phyloP scores from a whole-genome alignment of 2,113 vertebrate species.

The Oncorhynchus mykiss region DNA sequence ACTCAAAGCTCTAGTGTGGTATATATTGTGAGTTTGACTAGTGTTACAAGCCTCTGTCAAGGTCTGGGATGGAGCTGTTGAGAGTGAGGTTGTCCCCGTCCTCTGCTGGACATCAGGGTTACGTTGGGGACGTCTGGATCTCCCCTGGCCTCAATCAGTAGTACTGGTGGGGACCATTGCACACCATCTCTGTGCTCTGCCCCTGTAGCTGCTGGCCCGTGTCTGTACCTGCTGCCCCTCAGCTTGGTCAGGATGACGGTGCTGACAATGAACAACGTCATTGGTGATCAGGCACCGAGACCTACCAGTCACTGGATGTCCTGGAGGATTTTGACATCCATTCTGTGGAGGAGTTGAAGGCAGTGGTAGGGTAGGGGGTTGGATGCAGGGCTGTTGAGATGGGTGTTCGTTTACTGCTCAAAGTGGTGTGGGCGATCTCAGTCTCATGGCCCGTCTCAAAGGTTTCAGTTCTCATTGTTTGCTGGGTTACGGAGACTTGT shows the following conservation, averaged over 20 bases:
- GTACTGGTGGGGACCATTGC: not conserved
- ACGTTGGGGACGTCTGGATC: not conserved
- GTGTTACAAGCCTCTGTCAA: not conserved
- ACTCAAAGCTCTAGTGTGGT: no score
- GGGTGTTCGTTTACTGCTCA: not conserved
- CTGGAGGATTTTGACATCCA: not conserved
- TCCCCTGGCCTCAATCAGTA: not conserved
- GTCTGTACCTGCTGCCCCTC: not conserved
- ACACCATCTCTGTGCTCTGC: not conserved
- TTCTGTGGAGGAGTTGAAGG: not conserved
- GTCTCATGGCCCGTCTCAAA: not conserved
- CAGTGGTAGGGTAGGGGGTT: not conserved
- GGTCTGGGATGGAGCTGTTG: not conserved
- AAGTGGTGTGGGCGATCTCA: not conserved
- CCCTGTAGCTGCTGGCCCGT: not conserved
- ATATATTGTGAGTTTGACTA: no score
- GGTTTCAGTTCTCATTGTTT: not conserved
- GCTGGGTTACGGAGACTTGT: not conserved
- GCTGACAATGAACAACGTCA: conserved; percentile 72
- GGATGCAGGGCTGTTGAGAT: not conserved
- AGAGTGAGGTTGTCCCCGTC: not conserved
- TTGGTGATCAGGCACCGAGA: conserved; percentile 73
- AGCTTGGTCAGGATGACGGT: conserved; percentile 54
- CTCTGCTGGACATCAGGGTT: not conserved
- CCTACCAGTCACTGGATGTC: conserved; percentile 34